Conservation (phyloP, 2,113 vertebrate species). For the Hystrix brachyura region DNA sequence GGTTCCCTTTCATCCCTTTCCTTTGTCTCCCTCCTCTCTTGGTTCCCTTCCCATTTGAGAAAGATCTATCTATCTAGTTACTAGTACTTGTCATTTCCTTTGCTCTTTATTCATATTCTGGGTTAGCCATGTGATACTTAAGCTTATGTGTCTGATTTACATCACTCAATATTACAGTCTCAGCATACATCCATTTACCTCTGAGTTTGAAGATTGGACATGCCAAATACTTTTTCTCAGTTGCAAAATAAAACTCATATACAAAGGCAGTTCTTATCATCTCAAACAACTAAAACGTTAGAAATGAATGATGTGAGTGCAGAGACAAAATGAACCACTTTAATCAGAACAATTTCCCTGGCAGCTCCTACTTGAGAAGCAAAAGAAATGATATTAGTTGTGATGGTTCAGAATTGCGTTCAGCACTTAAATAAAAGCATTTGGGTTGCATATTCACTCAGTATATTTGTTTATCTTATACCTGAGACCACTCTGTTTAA, state of each 20-base stretch:
- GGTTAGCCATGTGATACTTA: neutral
- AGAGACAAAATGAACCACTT: constrained; percentile 2
- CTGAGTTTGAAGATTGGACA: neutral
- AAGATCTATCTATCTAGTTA: neutral
- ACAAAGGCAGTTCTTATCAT: neutral
- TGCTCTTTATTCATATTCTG: neutral
- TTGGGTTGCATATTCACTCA: neutral
- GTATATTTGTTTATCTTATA: constrained; percentile 59
- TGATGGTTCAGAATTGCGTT: neutral
- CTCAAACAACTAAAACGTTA: neutral
- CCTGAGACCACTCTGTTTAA: constrained; percentile 64
- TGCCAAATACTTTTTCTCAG: neutral
- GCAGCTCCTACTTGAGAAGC: neutral
- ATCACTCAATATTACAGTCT: neutral
- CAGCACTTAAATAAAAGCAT: constrained; percentile 54
- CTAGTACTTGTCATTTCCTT: neutral
- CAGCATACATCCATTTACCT: neutral
- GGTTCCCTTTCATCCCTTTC: neutral
- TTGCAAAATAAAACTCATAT: constrained; percentile 10
- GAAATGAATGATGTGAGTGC: neutral
- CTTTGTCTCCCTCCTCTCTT: neutral
- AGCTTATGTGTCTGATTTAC: neutral
- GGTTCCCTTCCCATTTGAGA: neutral
- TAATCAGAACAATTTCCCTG: neutral
- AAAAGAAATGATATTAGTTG: neutral